Evolutionary conservation across 2,888 invertebrate genomes (phyloP), one percentile per base, ranked within the genome.

Genomic region (Acronicta alni): DNA sequence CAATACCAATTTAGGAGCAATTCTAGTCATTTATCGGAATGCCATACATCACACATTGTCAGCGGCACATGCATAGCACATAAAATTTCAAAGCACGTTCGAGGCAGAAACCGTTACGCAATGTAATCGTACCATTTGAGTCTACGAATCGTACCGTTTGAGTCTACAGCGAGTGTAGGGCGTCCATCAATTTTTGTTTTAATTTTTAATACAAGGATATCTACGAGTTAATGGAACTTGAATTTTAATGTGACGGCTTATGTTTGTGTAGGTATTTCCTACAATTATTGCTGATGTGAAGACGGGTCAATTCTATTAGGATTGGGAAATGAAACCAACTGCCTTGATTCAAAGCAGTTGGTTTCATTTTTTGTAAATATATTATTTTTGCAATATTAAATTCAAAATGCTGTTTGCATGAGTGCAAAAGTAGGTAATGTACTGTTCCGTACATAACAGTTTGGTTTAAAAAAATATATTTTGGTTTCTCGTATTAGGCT

Each of bases 51-150:
- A 64, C 26, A 10, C 0, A 38, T 18, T 58, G 58, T 45, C 47
- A 26, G 44, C 23, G 45, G 67, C 70, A 66, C 55, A 57, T 72
- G 72, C 63, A 59, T 59, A 43, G 47, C n/a, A 58, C 57, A 79
- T 79, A 68, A 70, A 70, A 67, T 68, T 77, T 68, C 80, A n/a
- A 38, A 53, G 37, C 79, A 79, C 79, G 80, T 73, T 18, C 60
- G 49, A 51, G 68, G 67, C 57, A 67, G 64, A 49, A 55, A 53
- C 64, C 44, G 68, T 71, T 70, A 69, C 70, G 66, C 53, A 67
- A 74, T 66, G 69, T 77, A 72, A 77, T 78, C 70, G 68, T 58
- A 65, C 45, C 57, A 44, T 60, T 64, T 54, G 44, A 53, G 67
- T 58, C 12, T 37, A 60, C 52, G 30, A 72, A 77, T 78, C 70